Conservation (phyloP, 92 coral and sea anemone species). For the Porites divaricata region DNA sequence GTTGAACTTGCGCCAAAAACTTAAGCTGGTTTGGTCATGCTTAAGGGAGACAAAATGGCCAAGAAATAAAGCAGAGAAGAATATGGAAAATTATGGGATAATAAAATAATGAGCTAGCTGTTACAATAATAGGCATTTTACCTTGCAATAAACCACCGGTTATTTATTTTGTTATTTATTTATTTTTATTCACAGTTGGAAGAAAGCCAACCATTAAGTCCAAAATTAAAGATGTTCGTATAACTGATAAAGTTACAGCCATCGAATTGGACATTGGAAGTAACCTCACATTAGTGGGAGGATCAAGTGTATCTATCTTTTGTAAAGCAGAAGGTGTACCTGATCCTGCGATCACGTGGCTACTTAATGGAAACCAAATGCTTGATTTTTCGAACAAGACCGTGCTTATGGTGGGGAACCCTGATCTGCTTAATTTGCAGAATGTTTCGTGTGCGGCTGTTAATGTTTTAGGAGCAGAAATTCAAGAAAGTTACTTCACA, state of each 20-base stretch:
- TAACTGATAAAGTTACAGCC: constrained; percentile 27
- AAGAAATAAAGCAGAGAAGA: too few species aligned
- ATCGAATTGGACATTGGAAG: constrained; percentile 51
- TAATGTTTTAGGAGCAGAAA: constrained; percentile 59
- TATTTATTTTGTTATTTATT: too few species aligned
- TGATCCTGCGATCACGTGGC: constrained; percentile 74
- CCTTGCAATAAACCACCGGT: background rate
- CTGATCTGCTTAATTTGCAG: constrained; percentile 41
- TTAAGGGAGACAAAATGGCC: too few species aligned
- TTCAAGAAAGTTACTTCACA: constrained; percentile 41
- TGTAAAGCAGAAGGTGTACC: constrained; percentile 84
- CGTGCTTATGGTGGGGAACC: constrained; percentile 31
- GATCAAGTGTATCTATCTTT: constrained; percentile 47
- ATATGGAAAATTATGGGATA: too few species aligned
- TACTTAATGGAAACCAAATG: constrained; percentile 41
- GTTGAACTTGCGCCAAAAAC: too few species aligned
- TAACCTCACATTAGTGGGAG: constrained; percentile 49
- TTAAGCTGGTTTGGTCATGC: too few species aligned
- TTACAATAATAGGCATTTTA: too few species aligned
- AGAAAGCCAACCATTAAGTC: constrained; percentile 53
- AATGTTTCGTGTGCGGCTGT: constrained; percentile 51
- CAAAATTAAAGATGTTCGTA: constrained; percentile 1
- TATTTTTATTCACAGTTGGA: constrained; percentile 34
- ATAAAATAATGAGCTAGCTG: too few species aligned
- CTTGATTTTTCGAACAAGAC: constrained; percentile 43